Percentiles rank a stretch among this genome's conserved stretches.
These are phyloP conservation scores for Thaumetopoea pityocampa DNA, from an alignment of 1,140 invertebrate species.

Conservation along the genomic window DNA sequence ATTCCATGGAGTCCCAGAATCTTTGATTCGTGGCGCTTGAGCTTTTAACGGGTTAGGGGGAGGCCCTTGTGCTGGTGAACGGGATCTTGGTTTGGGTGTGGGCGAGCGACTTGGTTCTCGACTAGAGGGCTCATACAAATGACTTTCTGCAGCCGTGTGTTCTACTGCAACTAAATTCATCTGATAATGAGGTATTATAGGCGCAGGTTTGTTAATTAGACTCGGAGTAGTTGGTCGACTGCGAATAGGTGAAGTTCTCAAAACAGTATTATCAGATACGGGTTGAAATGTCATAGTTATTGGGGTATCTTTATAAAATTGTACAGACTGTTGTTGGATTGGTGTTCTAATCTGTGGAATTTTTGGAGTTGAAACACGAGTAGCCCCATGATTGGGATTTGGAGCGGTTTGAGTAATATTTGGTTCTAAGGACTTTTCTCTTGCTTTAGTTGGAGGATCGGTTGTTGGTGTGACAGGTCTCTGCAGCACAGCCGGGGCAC, in stretches of 20 bases:
- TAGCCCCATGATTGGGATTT: not conserved
- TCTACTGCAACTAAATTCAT: conserved; percentile 79
- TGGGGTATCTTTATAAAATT: conserved; percentile 53
- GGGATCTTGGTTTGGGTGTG: conserved; percentile 73
- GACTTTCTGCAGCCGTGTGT: conserved; percentile 73
- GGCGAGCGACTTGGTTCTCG: conserved; percentile 77
- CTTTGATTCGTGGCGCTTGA: conserved; percentile 76
- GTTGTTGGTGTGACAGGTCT: conserved; percentile 48
- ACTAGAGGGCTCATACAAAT: conserved; percentile 76
- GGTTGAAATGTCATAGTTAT: conserved; percentile 77
- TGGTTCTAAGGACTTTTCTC: conserved; percentile 39
- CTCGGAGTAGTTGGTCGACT: conserved; percentile 78
- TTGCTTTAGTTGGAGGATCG: conserved; percentile 36
- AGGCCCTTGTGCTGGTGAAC: conserved; percentile 78
- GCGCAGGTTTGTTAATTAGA: conserved; percentile 80
- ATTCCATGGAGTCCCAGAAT: conserved; percentile 38
- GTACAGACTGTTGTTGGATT: conserved; percentile 29
- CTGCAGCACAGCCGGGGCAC: conserved; percentile 45
- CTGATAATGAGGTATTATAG: conserved; percentile 81
- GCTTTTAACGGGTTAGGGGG: conserved; percentile 78
- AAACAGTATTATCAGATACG: conserved; percentile 72
- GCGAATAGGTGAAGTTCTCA: conserved; percentile 59
- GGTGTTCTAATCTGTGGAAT: conserved; percentile 31
- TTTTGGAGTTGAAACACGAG: conserved; percentile 20
- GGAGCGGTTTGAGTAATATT: conserved; percentile 13